Evolutionary conservation across 2,888 invertebrate genomes (phyloP).

Genomic region (Drosophila leonis): DNA sequence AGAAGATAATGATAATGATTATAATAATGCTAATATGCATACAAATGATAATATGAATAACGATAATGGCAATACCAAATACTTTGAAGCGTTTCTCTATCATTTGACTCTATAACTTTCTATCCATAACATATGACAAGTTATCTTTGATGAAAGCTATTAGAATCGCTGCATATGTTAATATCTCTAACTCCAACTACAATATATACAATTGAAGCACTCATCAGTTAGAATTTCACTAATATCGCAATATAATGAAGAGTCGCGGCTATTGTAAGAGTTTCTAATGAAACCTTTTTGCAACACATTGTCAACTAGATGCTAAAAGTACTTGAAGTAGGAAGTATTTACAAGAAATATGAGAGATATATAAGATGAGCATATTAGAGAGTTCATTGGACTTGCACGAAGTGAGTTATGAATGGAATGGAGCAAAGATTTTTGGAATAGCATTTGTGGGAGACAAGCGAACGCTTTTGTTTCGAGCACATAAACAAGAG

Average conservation of each 20-base stretch:
- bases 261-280: slow-evolving; percentile 14
- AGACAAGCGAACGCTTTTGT: slow-evolving; percentile 72
- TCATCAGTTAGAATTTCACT: not conserved
- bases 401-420: slow-evolving; percentile 34
- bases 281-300: slow-evolving; percentile 34
- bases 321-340: slow-evolving; percentile 1
- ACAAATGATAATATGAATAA: not conserved
- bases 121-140: not conserved
- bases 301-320: slow-evolving; percentile 28
- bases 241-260: not conserved
- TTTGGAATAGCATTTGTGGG: slow-evolving; percentile 9
- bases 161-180: not conserved
- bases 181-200: not conserved
- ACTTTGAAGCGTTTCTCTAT: not conserved
- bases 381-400: slow-evolving; percentile 42
- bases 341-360: slow-evolving; percentile 17
- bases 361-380: not conserved
- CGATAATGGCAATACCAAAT: not conserved
- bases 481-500: slow-evolving; percentile 66
- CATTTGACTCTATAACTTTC: not conserved
- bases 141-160: not conserved
- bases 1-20: not conserved
- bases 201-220: not conserved
- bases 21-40: not conserved
- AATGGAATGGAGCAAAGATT: slow-evolving; percentile 46